phyloP scores from a whole-genome alignment of 2,113 vertebrate genomes.

The Malaclemys terrapin region DNA sequence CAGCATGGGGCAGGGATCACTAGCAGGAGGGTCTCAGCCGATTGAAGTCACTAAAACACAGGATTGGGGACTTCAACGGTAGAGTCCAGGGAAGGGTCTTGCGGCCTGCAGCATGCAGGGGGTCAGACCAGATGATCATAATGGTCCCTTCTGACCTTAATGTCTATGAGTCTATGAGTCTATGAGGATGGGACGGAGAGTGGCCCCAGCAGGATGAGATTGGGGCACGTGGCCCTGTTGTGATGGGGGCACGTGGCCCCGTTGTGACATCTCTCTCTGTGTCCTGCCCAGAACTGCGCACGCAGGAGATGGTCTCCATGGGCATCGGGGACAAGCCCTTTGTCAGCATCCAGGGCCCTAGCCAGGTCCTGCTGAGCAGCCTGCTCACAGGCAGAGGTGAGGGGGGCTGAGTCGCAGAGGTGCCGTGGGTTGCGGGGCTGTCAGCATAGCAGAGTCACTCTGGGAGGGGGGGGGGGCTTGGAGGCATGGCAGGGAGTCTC shows the following conservation, averaged over 20 bases:
- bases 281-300: slow-evolving; percentile 83
- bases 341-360: slow-evolving; percentile 84
- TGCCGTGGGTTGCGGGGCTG: slow-evolving; percentile 3
- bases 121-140: no score
- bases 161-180: no score
- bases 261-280: background rate
- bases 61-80: no score
- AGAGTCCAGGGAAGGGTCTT: no score
- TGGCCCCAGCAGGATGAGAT: background rate
- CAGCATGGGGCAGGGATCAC: no score
- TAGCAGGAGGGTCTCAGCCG: no score
- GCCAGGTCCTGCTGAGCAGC: slow-evolving; percentile 84
- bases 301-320: slow-evolving; percentile 91
- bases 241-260: background rate
- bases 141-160: no score
- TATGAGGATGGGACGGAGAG: no score
- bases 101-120: no score
- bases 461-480: background rate
- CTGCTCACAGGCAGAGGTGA: slow-evolving; percentile 79
- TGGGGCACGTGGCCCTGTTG: background rate
- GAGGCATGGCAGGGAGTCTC: background rate
- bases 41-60: no score
- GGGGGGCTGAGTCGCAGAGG: slow-evolving; percentile 58
- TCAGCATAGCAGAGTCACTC: background rate
- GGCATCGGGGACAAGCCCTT: slow-evolving; percentile 89